phyloP scores from a whole-genome alignment of 2,113 vertebrate genomes.

The Antennarius striatus region DNA sequence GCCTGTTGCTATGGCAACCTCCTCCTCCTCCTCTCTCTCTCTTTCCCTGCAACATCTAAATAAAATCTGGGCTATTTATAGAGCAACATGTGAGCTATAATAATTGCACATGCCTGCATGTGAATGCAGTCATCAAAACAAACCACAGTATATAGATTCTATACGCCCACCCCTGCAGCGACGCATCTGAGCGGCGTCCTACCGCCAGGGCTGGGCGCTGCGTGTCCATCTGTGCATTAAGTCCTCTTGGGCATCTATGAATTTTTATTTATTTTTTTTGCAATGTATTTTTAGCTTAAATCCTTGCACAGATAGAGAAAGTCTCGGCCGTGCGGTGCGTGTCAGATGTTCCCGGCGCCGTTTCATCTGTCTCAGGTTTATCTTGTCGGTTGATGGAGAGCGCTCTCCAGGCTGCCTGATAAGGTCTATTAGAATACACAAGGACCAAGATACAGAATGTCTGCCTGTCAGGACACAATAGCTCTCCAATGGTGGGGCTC shows the following conservation, averaged over 20 bases:
- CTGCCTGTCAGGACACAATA: constrained; percentile 23
- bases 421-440: constrained; percentile 47
- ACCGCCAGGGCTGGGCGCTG: constrained; percentile 33
- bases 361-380: constrained; percentile 47
- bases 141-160: background rate
- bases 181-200: background rate
- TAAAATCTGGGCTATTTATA: constrained; percentile 80
- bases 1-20: constrained; percentile 81
- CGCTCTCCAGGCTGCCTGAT: constrained; percentile 48
- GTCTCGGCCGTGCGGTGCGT: background rate
- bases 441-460: constrained; percentile 24
- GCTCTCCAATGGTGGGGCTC: background rate
- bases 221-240: constrained; percentile 57
- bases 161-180: background rate
- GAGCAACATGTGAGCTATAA: constrained; percentile 54
- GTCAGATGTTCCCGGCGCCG: constrained; percentile 15
- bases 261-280: background rate
- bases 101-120: constrained; percentile 29
- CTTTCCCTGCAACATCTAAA: constrained; percentile 71
- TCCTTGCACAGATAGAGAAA: background rate
- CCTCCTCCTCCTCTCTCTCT: constrained; percentile 19
- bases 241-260: constrained; percentile 25
- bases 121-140: constrained; percentile 24
- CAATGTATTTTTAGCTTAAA: background rate
- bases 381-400: constrained; percentile 45